These are phyloP conservation scores for Lasioglossum marginatum DNA, from an alignment of 2,888 invertebrate species.

Conservation along the genomic window DNA sequence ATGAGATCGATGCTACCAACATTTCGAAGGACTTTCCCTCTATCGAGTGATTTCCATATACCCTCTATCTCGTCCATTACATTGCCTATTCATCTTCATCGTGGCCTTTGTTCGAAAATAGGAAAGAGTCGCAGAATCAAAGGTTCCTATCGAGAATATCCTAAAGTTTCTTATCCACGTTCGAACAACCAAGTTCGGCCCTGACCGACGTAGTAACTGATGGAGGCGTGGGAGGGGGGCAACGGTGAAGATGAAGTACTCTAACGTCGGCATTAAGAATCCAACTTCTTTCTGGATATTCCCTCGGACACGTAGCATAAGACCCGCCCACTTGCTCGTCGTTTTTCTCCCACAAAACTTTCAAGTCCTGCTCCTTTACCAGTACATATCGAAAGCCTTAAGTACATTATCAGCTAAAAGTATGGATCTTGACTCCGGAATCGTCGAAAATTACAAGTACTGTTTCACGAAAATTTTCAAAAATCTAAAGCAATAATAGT, in stretches of 20 bases:
- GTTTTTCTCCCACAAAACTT: conserved; percentile 65
- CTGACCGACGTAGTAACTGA: conserved; percentile 34
- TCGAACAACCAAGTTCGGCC: conserved; percentile 35
- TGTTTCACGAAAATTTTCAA: neutral
- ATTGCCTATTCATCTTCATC: conserved; percentile 33
- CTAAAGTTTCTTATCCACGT: conserved; percentile 43
- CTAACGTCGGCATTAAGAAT: conserved; percentile 64
- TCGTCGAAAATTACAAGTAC: neutral
- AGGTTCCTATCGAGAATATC: conserved; percentile 17
- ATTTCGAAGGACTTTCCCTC: neutral
- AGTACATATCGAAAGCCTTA: conserved; percentile 2
- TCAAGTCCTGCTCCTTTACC: conserved; percentile 34
- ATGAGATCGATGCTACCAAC: conserved; percentile 27
- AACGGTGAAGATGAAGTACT: conserved; percentile 67
- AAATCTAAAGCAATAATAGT: neutral
- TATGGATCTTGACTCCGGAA: neutral
- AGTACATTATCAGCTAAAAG: conserved; percentile 4
- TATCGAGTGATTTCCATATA: conserved; percentile 34
- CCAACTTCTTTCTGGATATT: conserved; percentile 62
- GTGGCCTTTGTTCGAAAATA: conserved; percentile 39
- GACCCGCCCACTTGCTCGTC: conserved; percentile 40
- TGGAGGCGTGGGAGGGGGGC: neutral
- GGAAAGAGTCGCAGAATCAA: conserved; percentile 35
- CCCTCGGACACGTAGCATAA: conserved; percentile 64
- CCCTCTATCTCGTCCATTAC: conserved; percentile 25